Evolutionary conservation across 2,888 invertebrate species (phyloP), one percentile per base, ranked within the genome.

Genomic region (Leucania comma): DNA sequence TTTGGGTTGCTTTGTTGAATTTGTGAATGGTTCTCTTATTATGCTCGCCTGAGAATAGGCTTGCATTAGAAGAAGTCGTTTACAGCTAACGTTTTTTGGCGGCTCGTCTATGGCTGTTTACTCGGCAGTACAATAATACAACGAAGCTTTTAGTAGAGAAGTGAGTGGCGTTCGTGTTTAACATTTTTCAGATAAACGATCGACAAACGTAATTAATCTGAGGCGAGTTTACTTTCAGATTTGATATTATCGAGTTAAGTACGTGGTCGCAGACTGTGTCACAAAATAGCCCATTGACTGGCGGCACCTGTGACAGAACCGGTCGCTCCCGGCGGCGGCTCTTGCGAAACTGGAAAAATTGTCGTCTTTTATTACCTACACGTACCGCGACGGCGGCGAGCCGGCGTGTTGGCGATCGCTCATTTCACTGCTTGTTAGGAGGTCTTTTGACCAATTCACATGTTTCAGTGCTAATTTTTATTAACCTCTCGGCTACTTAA

Each of bases 1-100:
- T 94, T 94, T 92, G 91, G 91, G 92, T 89, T 89, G 92, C 93
- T 94, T 93, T 94, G 94, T 94, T 91, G 90, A 90, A 92, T 94
- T 94, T 93, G 93, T 95, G 95, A 95, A 95, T 94, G 94, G 92
- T 89, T 87, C 81, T 87, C 86, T 87, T 86, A 86, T 89, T 88
- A 85, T 86, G 83, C 80, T 78, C 81, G 81, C 68, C 65, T 75
- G 81, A 90, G 87, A 88, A 89, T 89, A 87, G 88, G 77, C 75
- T 83, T 76, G 82, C 84, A 86, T 87, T 88, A 79, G 88, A 88
- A 84, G 72, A 73, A 84, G 84, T 89, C 85, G 87, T 89, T 87
- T 87, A 88, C 86, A 84, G 83, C 86, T 79, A 84, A 81, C 72
- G 78, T 87, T 83, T 86, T 87, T 87, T 85, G 72, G 59, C 67